phyloP scores from a whole-genome alignment of 2,888 invertebrate genomes.

The Cenopis cana region DNA sequence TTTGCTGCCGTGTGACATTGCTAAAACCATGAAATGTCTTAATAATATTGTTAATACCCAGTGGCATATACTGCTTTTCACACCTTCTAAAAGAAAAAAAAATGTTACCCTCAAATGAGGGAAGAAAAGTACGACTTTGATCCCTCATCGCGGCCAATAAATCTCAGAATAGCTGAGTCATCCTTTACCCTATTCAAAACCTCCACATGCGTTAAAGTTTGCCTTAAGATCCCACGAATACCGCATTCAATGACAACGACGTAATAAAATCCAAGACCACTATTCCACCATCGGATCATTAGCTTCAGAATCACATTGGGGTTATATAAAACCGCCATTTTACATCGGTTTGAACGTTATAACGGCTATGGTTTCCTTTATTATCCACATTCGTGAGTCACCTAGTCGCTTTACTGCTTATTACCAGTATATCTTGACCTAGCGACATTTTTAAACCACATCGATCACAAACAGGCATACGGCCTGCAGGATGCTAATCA shows the following conservation, averaged over 20 bases:
- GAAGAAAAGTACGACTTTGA: no score
- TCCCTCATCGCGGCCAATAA: no score
- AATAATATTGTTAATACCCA: no score
- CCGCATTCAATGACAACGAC: slow-evolving; percentile 10
- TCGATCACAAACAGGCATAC: no score
- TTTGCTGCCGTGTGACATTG: no score
- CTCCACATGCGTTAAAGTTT: slow-evolving; percentile 1
- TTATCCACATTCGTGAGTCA: neutral
- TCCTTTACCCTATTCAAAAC: neutral
- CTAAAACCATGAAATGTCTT: no score
- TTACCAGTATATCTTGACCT: neutral
- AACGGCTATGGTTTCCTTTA: slow-evolving; percentile 3
- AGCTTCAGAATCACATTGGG: slow-evolving; percentile 13
- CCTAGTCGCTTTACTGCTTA: neutral
- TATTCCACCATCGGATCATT: slow-evolving; percentile 13
- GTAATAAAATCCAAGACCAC: slow-evolving; percentile 16
- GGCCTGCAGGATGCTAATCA: no score
- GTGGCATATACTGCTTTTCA: no score
- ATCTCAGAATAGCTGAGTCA: neutral
- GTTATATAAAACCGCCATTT: neutral
- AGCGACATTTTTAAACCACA: neutral
- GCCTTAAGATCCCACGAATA: slow-evolving; percentile 3
- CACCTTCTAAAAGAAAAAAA: no score
- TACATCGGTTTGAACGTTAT: slow-evolving; percentile 4
- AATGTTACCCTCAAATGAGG: no score